A percentile compares a stretch with the other conserved stretches of the same genome.
Conservation (phyloP, 2,797 vertebrate species). For the Perodicticus potto region DNA sequence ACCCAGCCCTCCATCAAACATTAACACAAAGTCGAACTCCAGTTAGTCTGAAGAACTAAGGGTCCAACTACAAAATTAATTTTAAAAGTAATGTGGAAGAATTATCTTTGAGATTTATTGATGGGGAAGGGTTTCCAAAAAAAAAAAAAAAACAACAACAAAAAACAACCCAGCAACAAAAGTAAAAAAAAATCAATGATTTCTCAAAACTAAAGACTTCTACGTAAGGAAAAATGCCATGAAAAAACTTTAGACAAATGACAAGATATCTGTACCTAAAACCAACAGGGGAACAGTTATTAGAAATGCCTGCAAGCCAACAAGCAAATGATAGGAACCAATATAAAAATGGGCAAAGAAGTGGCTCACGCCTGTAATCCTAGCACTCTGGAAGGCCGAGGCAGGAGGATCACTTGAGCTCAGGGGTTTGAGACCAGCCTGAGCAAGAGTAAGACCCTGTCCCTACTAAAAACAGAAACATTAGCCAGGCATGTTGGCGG, state of each 20-base stretch:
- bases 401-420: too few species aligned
- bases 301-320: constrained; percentile 38
- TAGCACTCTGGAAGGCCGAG: too few species aligned
- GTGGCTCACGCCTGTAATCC: too few species aligned
- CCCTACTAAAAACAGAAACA: too few species aligned
- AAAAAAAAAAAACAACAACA: neutral
- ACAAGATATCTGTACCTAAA: constrained; percentile 32
- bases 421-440: too few species aligned
- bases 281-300: constrained; percentile 11
- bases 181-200: neutral
- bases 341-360: neutral
- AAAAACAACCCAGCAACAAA: too few species aligned
- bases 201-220: constrained; percentile 32
- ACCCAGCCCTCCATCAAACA: constrained; percentile 51
- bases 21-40: constrained; percentile 50
- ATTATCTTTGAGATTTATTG: constrained; percentile 5
- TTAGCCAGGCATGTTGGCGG: too few species aligned
- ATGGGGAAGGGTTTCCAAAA: neutral
- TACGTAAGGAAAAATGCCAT: neutral
- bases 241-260: constrained; percentile 31
- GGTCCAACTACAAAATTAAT: constrained; percentile 62
- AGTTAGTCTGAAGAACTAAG: constrained; percentile 40
- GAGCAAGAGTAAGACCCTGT: too few species aligned
- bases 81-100: constrained; percentile 48
- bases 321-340: neutral